Conservation (phyloP, 1,140 invertebrate species). For the Zaprionus capensis region DNA sequence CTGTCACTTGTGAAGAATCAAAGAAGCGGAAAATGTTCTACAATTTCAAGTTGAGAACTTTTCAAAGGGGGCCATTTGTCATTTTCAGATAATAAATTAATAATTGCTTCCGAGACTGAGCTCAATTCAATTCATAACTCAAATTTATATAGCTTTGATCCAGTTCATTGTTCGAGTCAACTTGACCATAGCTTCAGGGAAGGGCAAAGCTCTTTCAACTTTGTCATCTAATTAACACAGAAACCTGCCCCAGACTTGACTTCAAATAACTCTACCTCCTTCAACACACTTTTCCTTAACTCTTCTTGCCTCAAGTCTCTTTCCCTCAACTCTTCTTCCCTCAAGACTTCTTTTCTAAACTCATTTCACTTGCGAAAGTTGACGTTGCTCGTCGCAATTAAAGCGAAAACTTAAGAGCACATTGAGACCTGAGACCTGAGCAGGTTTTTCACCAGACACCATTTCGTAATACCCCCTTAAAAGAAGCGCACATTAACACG, state of each 20-base stretch:
- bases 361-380: slow-evolving; percentile 69
- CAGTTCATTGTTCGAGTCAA: background rate
- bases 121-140: background rate
- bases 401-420: slow-evolving; percentile 45
- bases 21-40: slow-evolving; percentile 45
- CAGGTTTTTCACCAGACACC: slow-evolving; percentile 18
- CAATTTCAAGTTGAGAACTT: slow-evolving; percentile 37
- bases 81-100: slow-evolving; percentile 4
- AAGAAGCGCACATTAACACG: slow-evolving; percentile 68
- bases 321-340: no score
- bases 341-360: background rate
- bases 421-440: slow-evolving; percentile 34
- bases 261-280: slow-evolving; percentile 15
- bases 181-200: slow-evolving; percentile 1
- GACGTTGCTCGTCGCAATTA: slow-evolving; percentile 36
- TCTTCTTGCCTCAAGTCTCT: background rate
- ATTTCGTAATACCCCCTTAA: slow-evolving; percentile 58
- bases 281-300: background rate
- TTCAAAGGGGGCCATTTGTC: slow-evolving; percentile 28
- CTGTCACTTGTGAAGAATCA: slow-evolving; percentile 38
- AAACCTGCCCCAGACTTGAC: slow-evolving; percentile 30
- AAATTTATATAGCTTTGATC: background rate
- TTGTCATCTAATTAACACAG: slow-evolving; percentile 64
- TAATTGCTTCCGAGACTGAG: slow-evolving; percentile 10
- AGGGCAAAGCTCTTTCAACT: slow-evolving; percentile 40